Percentiles rank a stretch among this genome's conserved stretches.
These are phyloP conservation scores for Herpetotheres cachinnans DNA, from an alignment of 2,113 vertebrate species.

Conservation along the genomic window DNA sequence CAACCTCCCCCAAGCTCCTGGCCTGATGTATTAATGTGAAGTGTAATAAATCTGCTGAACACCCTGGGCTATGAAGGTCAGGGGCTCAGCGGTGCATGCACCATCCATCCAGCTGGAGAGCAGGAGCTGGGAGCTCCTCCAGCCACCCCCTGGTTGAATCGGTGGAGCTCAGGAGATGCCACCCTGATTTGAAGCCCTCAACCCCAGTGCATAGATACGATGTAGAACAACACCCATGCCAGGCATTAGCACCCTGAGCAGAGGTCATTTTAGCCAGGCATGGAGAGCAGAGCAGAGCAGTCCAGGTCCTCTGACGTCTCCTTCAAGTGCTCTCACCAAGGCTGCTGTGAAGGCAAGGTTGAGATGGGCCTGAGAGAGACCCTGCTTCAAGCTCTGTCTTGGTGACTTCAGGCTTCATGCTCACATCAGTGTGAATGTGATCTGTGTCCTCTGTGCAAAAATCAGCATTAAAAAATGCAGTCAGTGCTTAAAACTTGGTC, in stretches of 20 bases:
- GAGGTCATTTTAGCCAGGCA: background rate
- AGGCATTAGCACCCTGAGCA: background rate
- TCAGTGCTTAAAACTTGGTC: conserved; percentile 27
- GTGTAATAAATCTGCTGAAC: background rate
- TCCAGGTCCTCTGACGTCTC: background rate
- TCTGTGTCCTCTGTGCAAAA: background rate
- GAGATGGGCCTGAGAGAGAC: background rate
- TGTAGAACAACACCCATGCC: background rate
- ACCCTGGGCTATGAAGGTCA: fast-evolving
- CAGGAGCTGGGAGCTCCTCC: background rate
- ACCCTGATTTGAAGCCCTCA: background rate
- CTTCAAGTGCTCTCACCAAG: background rate
- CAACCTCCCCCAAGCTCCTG: background rate
- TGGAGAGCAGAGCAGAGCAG: background rate
- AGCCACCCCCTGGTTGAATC: background rate
- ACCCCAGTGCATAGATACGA: background rate
- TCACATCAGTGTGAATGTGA: background rate
- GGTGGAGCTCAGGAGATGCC: background rate
- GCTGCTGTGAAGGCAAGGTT: background rate
- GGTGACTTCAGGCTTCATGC: background rate
- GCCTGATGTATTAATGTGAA: background rate
- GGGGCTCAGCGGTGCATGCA: background rate
- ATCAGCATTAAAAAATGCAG: background rate
- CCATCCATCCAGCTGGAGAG: background rate
- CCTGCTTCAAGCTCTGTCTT: background rate